Percentiles rank a stretch among this genome's conserved stretches.
Evolutionary conservation across 2,113 vertebrate species (phyloP).

Genomic region (Phasianus colchicus): DNA sequence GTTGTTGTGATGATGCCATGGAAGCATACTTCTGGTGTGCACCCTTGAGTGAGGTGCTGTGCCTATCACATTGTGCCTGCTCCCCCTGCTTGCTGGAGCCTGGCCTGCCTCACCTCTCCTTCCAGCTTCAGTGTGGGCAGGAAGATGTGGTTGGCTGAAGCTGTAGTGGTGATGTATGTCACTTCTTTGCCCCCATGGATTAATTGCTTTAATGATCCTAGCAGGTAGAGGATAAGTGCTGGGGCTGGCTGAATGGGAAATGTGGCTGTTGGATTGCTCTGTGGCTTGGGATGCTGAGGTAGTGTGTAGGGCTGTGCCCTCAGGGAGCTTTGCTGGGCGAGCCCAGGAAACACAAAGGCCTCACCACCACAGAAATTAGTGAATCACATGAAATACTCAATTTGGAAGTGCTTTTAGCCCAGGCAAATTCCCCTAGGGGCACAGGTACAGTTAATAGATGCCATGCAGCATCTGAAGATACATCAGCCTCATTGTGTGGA

Average conservation of each 20-base stretch:
- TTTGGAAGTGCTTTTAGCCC: not conserved
- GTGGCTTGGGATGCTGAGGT: not conserved
- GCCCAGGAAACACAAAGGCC: not conserved
- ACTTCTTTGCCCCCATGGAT: not conserved
- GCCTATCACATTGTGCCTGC: fast-evolving
- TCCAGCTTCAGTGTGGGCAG: not conserved
- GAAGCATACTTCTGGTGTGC: fast-evolving
- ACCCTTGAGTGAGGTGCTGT: not conserved
- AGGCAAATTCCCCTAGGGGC: fast-evolving
- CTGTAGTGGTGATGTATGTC: not conserved
- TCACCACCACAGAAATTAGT: not conserved
- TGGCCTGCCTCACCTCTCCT: not conserved
- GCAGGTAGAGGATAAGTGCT: not conserved
- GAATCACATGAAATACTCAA: not conserved
- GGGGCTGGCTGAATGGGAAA: not conserved
- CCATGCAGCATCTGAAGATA: not conserved
- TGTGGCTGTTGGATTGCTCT: not conserved
- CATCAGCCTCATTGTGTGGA: not conserved
- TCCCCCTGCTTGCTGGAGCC: not conserved
- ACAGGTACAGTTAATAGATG: too few species aligned
- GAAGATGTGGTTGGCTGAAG: not conserved
- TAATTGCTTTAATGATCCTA: not conserved
- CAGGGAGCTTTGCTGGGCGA: not conserved
- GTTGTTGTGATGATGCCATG: not conserved
- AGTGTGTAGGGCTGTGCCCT: fast-evolving